These are phyloP conservation scores for Limnephilus auricula DNA, from an alignment of 2,888 invertebrate genomes.

Conservation along the genomic window DNA sequence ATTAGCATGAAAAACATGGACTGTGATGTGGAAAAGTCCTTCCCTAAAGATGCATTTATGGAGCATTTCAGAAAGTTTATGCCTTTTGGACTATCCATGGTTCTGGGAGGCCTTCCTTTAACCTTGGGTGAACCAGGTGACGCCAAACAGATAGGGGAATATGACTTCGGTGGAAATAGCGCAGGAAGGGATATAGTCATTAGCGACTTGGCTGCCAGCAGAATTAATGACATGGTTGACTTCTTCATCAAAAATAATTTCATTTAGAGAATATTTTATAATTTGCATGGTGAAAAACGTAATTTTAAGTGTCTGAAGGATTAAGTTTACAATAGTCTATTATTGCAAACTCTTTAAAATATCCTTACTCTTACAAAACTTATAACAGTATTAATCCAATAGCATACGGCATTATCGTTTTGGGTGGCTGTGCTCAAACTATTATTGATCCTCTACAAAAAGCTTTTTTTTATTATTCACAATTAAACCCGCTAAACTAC, in stretches of 20 bases:
- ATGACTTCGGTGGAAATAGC: not conserved
- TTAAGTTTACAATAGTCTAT: too few species aligned
- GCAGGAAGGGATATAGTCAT: not conserved
- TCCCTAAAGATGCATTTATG: constrained; percentile 15
- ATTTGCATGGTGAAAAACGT: too few species aligned
- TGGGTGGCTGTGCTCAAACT: too few species aligned
- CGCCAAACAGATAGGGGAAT: not conserved
- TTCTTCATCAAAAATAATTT: not conserved
- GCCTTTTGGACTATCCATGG: not conserved
- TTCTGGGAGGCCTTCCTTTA: not conserved
- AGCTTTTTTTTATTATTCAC: too few species aligned
- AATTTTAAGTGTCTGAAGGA: too few species aligned
- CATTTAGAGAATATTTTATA: not conserved
- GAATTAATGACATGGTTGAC: not conserved
- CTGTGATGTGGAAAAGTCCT: constrained; percentile 12
- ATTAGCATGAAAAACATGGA: not conserved
- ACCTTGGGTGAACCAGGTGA: not conserved
- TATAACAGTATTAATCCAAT: too few species aligned
- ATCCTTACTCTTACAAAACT: too few species aligned
- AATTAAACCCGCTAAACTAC: too few species aligned
- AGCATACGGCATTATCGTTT: too few species aligned
- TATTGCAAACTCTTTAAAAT: too few species aligned
- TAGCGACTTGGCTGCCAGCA: not conserved
- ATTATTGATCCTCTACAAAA: too few species aligned
- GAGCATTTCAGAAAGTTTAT: constrained; percentile 15